A percentile compares a stretch with the other conserved stretches of the same genome.
Evolutionary conservation across 2,113 vertebrate genomes (phyloP).

Genomic region (Hippocampus abdominalis): DNA sequence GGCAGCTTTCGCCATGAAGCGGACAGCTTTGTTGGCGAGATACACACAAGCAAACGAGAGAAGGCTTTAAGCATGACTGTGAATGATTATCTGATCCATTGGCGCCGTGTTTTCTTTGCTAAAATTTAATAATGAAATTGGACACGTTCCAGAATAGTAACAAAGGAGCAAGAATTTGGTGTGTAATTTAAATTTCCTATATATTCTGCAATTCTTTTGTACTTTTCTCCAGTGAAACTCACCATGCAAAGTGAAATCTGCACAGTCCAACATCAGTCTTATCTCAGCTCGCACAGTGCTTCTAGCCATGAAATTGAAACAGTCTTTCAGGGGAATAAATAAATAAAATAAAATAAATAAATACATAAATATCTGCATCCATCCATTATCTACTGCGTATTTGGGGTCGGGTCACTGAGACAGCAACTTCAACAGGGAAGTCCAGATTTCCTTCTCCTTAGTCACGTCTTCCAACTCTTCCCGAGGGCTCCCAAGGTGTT

Average conservation of each 20-base stretch:
- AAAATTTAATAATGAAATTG: conserved; percentile 53
- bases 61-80: not conserved
- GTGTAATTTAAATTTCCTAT: conserved; percentile 58
- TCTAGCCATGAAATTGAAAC: conserved; percentile 54
- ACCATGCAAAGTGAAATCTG: conserved; percentile 34
- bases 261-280: conserved; percentile 53
- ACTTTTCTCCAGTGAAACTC: conserved; percentile 26
- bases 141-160: conserved; percentile 52
- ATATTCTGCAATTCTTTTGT: conserved; percentile 27
- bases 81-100: conserved; percentile 25
- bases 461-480: no score
- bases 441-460: no score
- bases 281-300: conserved; percentile 51
- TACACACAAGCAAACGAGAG: not conserved
- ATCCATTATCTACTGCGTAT: no score
- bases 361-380: no score
- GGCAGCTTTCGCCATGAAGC: not conserved
- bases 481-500: no score
- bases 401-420: no score
- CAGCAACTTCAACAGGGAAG: no score
- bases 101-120: conserved; percentile 28
- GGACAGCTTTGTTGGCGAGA: not conserved
- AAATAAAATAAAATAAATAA: no score
- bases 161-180: conserved; percentile 29
- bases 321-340: conserved; percentile 1